Base-by-base conservation (phyloP, 1,140 invertebrate genomes). In the Eriosoma lanigerum region DNA sequence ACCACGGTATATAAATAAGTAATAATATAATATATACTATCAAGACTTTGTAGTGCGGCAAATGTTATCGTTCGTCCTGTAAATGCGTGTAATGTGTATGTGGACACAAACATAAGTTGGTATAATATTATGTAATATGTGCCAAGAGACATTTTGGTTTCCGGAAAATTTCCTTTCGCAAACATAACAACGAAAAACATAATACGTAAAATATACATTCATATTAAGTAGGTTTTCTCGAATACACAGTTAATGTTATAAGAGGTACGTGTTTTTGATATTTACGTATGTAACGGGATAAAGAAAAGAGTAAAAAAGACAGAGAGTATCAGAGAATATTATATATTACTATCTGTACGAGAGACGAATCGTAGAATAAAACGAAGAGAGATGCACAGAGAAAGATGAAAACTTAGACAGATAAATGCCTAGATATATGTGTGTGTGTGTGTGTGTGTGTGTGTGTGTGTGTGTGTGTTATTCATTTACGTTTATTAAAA, bases 211-310 rank as follows among this genome's bases (percentile, higher is more conserved):
- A 58, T 13, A 48, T 58, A 9, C 10, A 54, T n/a, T n/a, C 19
- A n/a, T 54, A n/a, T 54, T 54, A n/a, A n/a, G n/a, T n/a, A n/a
- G n/a, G 13, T 29, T 44, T 21, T 70, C 19, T 70, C 12, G 44
- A 70, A 70, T 26, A 5, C 21, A n/a, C 32, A 38, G 8, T 4
- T 38, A 46, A 46, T 17, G 62, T 12, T 48, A 24, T 60, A 76
- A 60, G 56, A 76, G 72, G 54, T 58, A 54, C 52, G 73, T 76
- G 73, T 76, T 76, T 76, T 76, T 76, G 73, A 76, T 54, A 60
- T 76, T 76, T 58, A 58, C 46, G 73, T 76, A 44, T 32, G 52
- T 12, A 32, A n/a, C 6, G 21, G 58, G 24, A 26, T 46, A 17
- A 2, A 44, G 12, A 9, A 44, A 13, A 12, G 54, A 26, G 32